phyloP scores from a whole-genome alignment of 2,888 invertebrate genomes.

The Dryococelus australis region DNA sequence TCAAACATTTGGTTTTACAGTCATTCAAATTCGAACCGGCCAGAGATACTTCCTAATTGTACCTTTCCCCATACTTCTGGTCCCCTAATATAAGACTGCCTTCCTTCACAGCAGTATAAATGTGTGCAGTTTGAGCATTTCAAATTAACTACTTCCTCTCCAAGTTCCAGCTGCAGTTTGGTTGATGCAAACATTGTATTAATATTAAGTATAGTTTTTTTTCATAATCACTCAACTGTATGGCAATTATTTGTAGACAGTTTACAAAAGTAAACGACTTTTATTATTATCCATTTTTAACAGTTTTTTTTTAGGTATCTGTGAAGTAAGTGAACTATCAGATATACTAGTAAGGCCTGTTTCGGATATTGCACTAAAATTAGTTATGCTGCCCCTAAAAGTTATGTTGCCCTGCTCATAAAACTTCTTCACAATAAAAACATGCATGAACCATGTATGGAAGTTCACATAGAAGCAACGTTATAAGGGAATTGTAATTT shows the following conservation, averaged over 20 bases:
- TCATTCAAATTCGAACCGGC: background rate
- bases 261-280: background rate
- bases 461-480: too few relatives aligned
- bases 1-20: background rate
- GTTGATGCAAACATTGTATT: background rate
- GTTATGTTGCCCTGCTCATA: too few relatives aligned
- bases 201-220: background rate
- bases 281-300: background rate
- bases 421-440: too few relatives aligned
- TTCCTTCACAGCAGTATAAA: too few relatives aligned
- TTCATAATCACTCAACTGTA: background rate
- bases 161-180: too few relatives aligned
- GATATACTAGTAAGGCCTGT: background rate
- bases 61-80: too few relatives aligned
- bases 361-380: background rate
- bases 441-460: too few relatives aligned
- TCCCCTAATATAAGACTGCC: too few relatives aligned
- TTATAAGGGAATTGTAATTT: too few relatives aligned
- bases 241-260: background rate
- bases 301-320: background rate
- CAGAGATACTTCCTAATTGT: too few relatives aligned
- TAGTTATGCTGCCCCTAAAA: background rate
- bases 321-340: background rate
- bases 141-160: too few relatives aligned
- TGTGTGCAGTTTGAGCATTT: too few relatives aligned